Percentiles rank a stretch among this genome's conserved stretches.
phyloP scores from a whole-genome alignment of 2,797 vertebrate genomes.

The Neoniphon sammara region DNA sequence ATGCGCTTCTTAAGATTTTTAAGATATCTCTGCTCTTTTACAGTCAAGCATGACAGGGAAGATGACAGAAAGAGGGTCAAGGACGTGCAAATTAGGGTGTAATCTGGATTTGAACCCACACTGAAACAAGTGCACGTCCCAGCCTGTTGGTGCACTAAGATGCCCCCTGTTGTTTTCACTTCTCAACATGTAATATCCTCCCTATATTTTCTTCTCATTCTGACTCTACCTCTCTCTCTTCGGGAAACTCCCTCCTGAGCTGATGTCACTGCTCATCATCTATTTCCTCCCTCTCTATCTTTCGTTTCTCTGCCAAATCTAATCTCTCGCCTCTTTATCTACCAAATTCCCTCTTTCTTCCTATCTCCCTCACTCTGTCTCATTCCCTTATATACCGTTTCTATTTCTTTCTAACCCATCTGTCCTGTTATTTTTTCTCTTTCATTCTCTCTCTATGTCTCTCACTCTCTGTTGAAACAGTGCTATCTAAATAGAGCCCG shows the following conservation, averaged over 20 bases:
- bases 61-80: background rate
- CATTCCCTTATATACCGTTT: constrained; percentile 3
- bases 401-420: background rate
- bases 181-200: background rate
- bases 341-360: background rate
- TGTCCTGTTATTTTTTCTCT: background rate
- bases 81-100: background rate
- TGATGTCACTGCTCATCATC: constrained; percentile 4
- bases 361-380: constrained; percentile 1
- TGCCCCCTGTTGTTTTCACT: background rate
- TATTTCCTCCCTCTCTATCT: constrained; percentile 27
- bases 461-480: background rate
- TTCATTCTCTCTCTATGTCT: background rate
- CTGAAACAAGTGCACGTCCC: too few relatives aligned
- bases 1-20: background rate
- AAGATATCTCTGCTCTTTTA: constrained; percentile 5
- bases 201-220: background rate
- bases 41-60: background rate
- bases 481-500: constrained; percentile 16
- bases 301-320: constrained; percentile 1
- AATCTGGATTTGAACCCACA: background rate
- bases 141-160: too few relatives aligned
- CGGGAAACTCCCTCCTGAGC: constrained; percentile 17
- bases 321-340: background rate
- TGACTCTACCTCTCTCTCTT: background rate